phyloP scores from a whole-genome alignment of 2,888 invertebrate species.

The Aporophyla lueneburgensis region DNA sequence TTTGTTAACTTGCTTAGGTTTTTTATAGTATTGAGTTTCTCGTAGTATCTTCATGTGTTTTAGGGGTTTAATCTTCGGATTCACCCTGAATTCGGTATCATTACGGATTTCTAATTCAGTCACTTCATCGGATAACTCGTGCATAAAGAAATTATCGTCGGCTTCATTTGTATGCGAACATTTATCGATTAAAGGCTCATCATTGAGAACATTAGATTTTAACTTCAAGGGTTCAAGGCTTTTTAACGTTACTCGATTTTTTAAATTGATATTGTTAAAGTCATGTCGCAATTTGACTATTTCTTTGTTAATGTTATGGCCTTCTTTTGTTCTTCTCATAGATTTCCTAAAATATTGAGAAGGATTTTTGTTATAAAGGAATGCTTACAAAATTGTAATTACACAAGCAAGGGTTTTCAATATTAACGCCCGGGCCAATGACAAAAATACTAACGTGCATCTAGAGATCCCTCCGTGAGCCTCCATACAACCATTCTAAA shows the following conservation, averaged over 20 bases:
- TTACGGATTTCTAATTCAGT: slow-evolving; percentile 75
- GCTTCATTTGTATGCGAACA: slow-evolving; percentile 66
- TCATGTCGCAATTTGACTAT: slow-evolving; percentile 79
- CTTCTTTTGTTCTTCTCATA: slow-evolving; percentile 74
- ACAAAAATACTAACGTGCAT: background rate
- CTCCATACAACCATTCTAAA: background rate
- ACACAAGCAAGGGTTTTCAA: background rate
- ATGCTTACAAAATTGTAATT: background rate
- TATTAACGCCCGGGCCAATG: background rate
- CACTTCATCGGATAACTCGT: slow-evolving; percentile 70
- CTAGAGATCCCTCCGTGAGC: background rate
- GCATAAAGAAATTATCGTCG: slow-evolving; percentile 70
- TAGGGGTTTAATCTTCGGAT: slow-evolving; percentile 68
- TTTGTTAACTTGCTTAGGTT: slow-evolving; percentile 34
- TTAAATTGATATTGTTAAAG: slow-evolving; percentile 78
- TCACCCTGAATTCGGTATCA: slow-evolving; percentile 78
- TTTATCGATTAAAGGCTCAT: slow-evolving; percentile 67
- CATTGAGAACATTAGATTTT: slow-evolving; percentile 59
- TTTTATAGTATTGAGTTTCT: slow-evolving; percentile 58
- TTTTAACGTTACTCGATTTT: slow-evolving; percentile 79
- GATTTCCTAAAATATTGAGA: slow-evolving; percentile 75
- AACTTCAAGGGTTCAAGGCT: slow-evolving; percentile 64
- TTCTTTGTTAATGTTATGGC: slow-evolving; percentile 76
- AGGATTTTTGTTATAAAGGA: background rate
- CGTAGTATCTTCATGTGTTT: slow-evolving; percentile 49